Evolutionary conservation across 2,888 invertebrate species (phyloP), one percentile per base, ranked within the genome.

Genomic region (Ferdinandea cuprea): DNA sequence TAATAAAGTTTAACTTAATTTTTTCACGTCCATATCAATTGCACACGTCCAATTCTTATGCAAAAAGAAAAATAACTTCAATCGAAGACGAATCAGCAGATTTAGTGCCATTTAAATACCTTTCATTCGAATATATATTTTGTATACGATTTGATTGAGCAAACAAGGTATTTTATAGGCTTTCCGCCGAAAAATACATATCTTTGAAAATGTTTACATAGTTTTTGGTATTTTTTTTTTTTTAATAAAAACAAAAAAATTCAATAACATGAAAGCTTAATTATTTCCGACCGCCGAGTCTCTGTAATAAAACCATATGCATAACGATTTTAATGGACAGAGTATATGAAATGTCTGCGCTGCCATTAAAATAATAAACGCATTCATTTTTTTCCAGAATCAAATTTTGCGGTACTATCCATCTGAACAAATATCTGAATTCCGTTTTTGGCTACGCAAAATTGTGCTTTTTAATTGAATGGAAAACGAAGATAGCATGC

Each of bases 281-380:
- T 3, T 11, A 17, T 8, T 54, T 6, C 19, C 32, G n/a, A 35
- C n/a, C 13, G 13, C 15, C 1, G 40, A 40, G 8, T 40, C 40
- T 13, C 7, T 35, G 54, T n/a, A 54, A 54, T 54, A 54, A 54
- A 58, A 40, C 40, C 56, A 9, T 19, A 40, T 37, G 37, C 56
- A 58, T 58, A 40, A 37, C 13, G 56, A 58, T 13, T 17, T 40
- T 40, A 40, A 25, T 58, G 13, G 56, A 58, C 21, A 9, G 7
- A 15, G 7, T 2, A 13, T n/a, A 56, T 58, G 25, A 40, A 40
- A 37, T 9, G 37, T 35, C 54, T n/a, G 32, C 32, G 32, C 30
- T 9, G 5, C 11, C n/a, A 37, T 37, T 40, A 2, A 40, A 40
- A 40, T 8, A 40, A 40, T 40, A 15, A 40, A 40, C 40, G 40